Conservation (phyloP, 1,140 invertebrate species). For the Drosophila ironensis region DNA sequence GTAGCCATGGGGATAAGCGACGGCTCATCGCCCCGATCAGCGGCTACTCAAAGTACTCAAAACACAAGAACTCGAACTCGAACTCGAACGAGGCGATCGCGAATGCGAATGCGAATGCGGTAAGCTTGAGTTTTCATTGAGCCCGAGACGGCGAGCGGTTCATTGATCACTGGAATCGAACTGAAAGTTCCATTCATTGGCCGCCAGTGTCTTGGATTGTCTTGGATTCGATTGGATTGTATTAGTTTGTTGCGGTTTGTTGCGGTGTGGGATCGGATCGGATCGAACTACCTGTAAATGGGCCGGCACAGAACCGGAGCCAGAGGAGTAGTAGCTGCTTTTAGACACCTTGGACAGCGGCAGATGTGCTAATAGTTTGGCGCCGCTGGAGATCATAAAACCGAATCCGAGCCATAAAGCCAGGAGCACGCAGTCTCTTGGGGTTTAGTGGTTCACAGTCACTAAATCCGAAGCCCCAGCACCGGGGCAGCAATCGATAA, state of each 20-base stretch:
- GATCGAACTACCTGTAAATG: not conserved
- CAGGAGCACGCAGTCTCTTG: no score
- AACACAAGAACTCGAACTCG: not conserved
- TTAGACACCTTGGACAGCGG: not conserved
- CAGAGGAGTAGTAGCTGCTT: not conserved
- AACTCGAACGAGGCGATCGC: not conserved
- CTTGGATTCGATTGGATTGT: not conserved
- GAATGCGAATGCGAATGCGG: no score
- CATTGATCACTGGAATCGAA: no score
- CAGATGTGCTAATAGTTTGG: constrained; percentile 55
- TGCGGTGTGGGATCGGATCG: not conserved
- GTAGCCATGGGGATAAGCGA: constrained; percentile 28
- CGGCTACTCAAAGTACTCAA: not conserved
- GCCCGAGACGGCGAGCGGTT: no score
- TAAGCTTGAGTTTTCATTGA: no score
- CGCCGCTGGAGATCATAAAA: constrained; percentile 35
- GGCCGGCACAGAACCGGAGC: not conserved
- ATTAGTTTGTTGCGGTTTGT: not conserved
- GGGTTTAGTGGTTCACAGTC: no score
- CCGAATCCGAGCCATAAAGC: not conserved
- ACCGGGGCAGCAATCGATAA: no score
- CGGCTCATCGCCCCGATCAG: constrained; percentile 15
- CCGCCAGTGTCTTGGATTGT: not conserved
- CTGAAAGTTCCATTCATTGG: constrained; percentile 16
- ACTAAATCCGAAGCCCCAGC: no score